A percentile compares a stretch with the other conserved stretches of the same genome.
These are phyloP conservation scores for Pyrocoelia pectoralis DNA, from an alignment of 2,888 invertebrate genomes.

Conservation along the genomic window DNA sequence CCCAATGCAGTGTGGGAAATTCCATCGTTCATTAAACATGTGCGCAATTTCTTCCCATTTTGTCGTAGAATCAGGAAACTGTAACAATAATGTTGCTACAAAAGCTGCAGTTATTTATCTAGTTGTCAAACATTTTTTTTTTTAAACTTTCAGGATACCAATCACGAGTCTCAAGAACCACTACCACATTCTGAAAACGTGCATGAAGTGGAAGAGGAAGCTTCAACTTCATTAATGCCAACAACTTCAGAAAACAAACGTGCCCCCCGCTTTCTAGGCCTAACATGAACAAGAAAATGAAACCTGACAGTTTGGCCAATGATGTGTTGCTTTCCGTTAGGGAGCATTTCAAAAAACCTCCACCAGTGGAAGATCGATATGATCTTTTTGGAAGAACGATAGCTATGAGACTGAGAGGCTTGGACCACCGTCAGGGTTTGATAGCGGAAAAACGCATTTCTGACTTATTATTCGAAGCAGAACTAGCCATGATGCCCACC, in stretches of 20 bases:
- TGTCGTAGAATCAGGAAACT: conserved; percentile 34
- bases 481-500: background rate
- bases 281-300: conserved; percentile 8
- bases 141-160: conserved; percentile 3
- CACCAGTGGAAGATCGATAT: conserved; percentile 18
- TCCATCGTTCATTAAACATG: conserved; percentile 35
- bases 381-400: conserved; percentile 24
- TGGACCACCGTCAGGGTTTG: conserved; percentile 14
- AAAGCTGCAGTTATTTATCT: conserved; percentile 4
- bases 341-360: conserved; percentile 20
- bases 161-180: conserved; percentile 2
- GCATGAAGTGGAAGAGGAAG: conserved; percentile 5
- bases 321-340: conserved; percentile 14
- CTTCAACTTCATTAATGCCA: conserved; percentile 8
- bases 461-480: conserved; percentile 4
- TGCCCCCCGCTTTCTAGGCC: background rate
- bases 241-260: conserved; percentile 9
- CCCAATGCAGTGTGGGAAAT: conserved; percentile 41
- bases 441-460: conserved; percentile 5
- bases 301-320: conserved; percentile 9
- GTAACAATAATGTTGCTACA: conserved; percentile 7
- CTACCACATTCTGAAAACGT: conserved; percentile 1
- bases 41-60: conserved; percentile 38
- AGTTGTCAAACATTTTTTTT: background rate
- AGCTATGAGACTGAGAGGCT: conserved; percentile 21